Percentiles rank a stretch among this genome's conserved stretches.
These are phyloP conservation scores for Gymnosoma rotundatum DNA, from an alignment of 2,888 invertebrate species.

Conservation along the genomic window DNA sequence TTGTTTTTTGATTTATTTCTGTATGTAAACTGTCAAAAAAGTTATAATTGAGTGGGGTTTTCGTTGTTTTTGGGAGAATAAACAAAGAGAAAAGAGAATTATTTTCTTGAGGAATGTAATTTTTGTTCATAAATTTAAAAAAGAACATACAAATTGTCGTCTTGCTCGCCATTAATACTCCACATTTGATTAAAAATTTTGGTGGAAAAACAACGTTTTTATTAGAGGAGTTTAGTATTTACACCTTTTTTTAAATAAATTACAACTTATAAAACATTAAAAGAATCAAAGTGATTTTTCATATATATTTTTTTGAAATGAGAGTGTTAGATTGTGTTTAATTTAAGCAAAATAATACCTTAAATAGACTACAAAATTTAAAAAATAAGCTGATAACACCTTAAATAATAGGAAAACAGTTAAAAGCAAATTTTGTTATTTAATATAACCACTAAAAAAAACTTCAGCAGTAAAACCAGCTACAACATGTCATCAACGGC, in stretches of 20 bases:
- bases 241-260: slow-evolving; percentile 19
- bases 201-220: slow-evolving; percentile 50
- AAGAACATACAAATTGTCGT: slow-evolving; percentile 42
- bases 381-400: slow-evolving; percentile 63
- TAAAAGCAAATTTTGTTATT: slow-evolving; percentile 23
- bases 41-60: slow-evolving; percentile 22
- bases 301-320: slow-evolving; percentile 8
- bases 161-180: slow-evolving; percentile 31
- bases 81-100: slow-evolving; percentile 40
- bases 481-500: slow-evolving; percentile 69
- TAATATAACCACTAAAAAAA: slow-evolving; percentile 24
- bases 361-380: slow-evolving; percentile 45
- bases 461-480: slow-evolving; percentile 42
- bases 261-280: slow-evolving; percentile 23
- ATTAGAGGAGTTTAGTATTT: slow-evolving; percentile 9
- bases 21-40: slow-evolving; percentile 55
- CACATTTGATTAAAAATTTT: slow-evolving; percentile 52
- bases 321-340: slow-evolving; percentile 40
- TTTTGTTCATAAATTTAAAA: slow-evolving; percentile 56
- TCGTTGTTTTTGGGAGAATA: slow-evolving; percentile 49
- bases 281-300: slow-evolving; percentile 38
- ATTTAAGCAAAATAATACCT: slow-evolving; percentile 47
- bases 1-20: slow-evolving; percentile 36
- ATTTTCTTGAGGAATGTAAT: slow-evolving; percentile 58
- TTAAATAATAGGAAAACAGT: slow-evolving; percentile 36